Evolutionary conservation across 37 sponge, comb jelly and placozoan species (phyloP).

Genomic region (Corticium candelabrum): DNA sequence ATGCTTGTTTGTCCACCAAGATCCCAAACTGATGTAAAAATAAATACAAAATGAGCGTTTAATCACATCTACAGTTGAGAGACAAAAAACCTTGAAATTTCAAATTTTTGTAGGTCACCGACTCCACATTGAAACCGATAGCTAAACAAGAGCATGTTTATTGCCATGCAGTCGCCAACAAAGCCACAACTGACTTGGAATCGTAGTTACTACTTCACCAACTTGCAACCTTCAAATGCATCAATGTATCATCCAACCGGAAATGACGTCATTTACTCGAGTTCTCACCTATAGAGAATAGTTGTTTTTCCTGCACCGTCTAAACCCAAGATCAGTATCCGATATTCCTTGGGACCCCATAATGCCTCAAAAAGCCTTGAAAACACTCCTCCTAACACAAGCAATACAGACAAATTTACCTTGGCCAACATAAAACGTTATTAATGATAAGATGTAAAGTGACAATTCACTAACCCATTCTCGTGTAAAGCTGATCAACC

Average conservation of each 20-base stretch:
- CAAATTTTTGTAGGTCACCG: constrained; percentile 94
- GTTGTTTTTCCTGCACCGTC: constrained; percentile 99
- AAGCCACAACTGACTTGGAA: constrained; percentile 77
- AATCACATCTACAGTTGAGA: background rate
- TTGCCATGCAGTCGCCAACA: background rate
- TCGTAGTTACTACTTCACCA: constrained; percentile 96
- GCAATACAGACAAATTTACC: background rate
- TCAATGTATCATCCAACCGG: background rate
- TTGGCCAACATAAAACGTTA: background rate
- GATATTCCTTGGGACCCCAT: constrained; percentile 86
- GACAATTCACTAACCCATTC: too few relatives aligned
- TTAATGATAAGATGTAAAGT: too few relatives aligned
- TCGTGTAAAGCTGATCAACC: too few relatives aligned
- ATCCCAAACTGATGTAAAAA: constrained; percentile 73
- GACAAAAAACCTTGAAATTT: constrained; percentile 81
- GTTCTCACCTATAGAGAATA: constrained; percentile 72
- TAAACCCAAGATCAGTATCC: constrained; percentile 87
- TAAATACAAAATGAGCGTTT: background rate
- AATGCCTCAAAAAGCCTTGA: constrained; percentile 69
- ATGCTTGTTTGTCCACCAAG: constrained; percentile 95
- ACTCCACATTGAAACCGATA: constrained; percentile 98
- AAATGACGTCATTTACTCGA: background rate
- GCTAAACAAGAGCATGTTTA: constrained; percentile 71
- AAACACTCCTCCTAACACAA: constrained; percentile 24
- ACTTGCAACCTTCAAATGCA: constrained; percentile 79